phyloP scores from a whole-genome alignment of 2,797 vertebrate genomes.

The Borostomias antarcticus region DNA sequence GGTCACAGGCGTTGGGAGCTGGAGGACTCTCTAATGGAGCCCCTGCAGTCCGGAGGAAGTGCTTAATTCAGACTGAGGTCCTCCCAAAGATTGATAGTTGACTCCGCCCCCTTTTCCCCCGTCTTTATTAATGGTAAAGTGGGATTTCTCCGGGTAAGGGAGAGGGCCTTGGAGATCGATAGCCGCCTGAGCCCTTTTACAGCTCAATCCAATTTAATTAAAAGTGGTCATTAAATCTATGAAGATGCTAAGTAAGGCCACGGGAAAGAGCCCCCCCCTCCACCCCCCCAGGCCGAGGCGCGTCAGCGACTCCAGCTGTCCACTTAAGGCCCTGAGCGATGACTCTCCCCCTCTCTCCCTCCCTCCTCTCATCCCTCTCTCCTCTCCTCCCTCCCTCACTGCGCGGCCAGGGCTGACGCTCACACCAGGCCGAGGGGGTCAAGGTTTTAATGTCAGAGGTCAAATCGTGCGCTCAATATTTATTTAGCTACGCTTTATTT shows the following conservation, averaged over 20 bases:
- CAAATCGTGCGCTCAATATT: neutral
- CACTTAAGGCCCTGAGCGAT: conserved; percentile 18
- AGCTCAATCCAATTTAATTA: conserved; percentile 77
- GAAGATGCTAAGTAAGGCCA: conserved; percentile 63
- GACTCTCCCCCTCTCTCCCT: conserved; percentile 1
- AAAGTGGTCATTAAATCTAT: conserved; percentile 70
- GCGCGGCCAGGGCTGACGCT: neutral
- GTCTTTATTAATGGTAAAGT: conserved; percentile 39
- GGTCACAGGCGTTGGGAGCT: conserved; percentile 11
- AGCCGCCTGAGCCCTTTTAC: conserved; percentile 61
- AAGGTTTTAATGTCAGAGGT: conserved; percentile 13
- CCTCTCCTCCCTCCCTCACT: conserved; percentile 15
- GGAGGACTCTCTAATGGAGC: conserved; percentile 25
- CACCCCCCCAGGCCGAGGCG: conserved; percentile 40
- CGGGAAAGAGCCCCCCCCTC: conserved; percentile 41
- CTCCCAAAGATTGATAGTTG: conserved; percentile 20
- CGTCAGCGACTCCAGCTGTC: conserved; percentile 37
- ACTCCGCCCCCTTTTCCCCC: conserved; percentile 10
- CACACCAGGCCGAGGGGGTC: conserved; percentile 18
- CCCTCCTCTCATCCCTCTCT: conserved; percentile 14
- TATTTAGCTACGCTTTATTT: too few species aligned
- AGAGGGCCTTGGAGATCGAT: conserved; percentile 62
- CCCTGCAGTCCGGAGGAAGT: conserved; percentile 25
- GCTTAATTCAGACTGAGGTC: conserved; percentile 18
- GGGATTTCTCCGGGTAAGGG: conserved; percentile 61